Conservation (phyloP, 2,113 vertebrate genomes). For the Tupaia tana region DNA sequence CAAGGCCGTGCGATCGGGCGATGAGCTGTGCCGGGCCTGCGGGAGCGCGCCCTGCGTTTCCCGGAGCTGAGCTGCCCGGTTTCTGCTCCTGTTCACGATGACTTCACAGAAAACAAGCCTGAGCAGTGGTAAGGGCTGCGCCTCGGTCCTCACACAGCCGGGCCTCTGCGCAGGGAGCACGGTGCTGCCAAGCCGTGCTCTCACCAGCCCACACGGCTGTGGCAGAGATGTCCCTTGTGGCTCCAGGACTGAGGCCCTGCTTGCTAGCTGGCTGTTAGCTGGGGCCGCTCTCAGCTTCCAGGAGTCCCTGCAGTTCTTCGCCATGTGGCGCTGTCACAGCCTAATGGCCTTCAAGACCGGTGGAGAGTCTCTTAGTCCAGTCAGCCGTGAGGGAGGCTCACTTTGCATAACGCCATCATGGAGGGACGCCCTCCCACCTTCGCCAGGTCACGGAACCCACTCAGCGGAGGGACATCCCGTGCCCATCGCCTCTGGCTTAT, state of each 20-base stretch:
- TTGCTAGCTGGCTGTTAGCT: background rate
- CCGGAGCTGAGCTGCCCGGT: fast-evolving
- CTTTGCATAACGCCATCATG: fast-evolving
- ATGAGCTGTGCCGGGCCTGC: background rate
- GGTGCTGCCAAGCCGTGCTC: background rate
- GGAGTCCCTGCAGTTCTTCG: no score
- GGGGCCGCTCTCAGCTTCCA: background rate
- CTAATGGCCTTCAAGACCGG: background rate
- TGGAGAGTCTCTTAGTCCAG: no score
- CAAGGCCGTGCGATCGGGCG: fast-evolving
- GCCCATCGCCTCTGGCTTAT: background rate
- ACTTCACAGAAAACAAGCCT: background rate
- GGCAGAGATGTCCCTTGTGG: background rate
- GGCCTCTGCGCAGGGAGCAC: no score
- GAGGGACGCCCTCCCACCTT: background rate
- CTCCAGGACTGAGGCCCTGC: background rate
- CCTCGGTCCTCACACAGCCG: background rate
- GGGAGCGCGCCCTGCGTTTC: background rate
- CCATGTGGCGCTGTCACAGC: fast-evolving
- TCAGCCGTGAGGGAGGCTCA: fast-evolving
- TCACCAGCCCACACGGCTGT: fast-evolving
- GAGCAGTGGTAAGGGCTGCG: fast-evolving
- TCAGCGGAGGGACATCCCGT: background rate
- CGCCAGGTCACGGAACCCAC: background rate
- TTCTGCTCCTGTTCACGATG: fast-evolving